Evolutionary conservation across 2,113 vertebrate genomes (phyloP), one percentile per base, ranked within the genome.

Genomic region (Burhinus bistriatus): DNA sequence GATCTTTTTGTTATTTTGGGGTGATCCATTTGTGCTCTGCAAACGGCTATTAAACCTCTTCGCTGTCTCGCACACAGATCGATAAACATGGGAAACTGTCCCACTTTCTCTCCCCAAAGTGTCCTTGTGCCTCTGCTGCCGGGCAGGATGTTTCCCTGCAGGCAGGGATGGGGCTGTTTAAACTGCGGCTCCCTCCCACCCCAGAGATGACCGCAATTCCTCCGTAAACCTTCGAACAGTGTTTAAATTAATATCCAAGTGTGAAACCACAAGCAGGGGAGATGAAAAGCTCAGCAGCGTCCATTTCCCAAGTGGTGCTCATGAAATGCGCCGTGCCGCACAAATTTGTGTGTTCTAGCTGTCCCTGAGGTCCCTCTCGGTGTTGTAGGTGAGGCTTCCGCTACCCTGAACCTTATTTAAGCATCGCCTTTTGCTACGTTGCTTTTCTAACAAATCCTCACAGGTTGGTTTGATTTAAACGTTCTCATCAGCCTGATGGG

Each of bases 201-300:
- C 36, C 34, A 5, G 29, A 42, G 77, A 15, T 10, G 2, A 5
- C 42, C 7, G 23, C 61, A 23, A n/a, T 32, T 49, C 45, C 55
- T 81, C 40, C 0, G 0, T 8, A 11, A 66, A 6, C 12, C 36
- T 76, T 38, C 1, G 0, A 5, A 59, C 12, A 21, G 36, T 1
- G 27, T 42, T 71, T 78, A 11, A 78, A 47, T 59, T 29, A 13
- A 45, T 17, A 11, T 47, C 65, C 55, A n/a, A 71, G 47, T 5
- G 52, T 20, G 61, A 40, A 34, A 68, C 36, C 57, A 20, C 34
- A 4, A 38, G 57, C 4, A 1, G 76, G 34, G 38, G 52, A 72
- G 58, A 18, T 3, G 9, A 19, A 22, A 23, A 75, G 30, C 72
- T 81, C 83, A 22, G 30, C 49, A 12, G 49, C 21, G 47, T 10